phyloP scores from a whole-genome alignment of 2,797 vertebrate genomes.

The Galago senegalensis region DNA sequence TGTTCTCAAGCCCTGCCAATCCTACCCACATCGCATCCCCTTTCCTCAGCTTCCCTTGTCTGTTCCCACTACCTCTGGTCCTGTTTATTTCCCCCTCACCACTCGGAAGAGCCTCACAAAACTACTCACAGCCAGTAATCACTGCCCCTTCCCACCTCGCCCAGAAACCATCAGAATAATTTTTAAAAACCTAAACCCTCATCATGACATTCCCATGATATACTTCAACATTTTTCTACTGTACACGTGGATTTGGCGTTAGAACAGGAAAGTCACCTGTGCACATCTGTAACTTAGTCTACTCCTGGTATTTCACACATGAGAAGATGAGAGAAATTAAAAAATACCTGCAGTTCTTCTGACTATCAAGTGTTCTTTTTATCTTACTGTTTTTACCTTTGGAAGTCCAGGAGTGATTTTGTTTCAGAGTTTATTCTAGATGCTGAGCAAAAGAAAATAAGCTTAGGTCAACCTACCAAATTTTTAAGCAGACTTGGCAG shows the following conservation, averaged over 20 bases:
- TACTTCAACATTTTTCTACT: neutral
- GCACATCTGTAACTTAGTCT: neutral
- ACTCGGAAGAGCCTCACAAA: neutral
- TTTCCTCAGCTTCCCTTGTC: neutral
- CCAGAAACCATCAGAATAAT: neutral
- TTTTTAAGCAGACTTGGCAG: constrained; percentile 65
- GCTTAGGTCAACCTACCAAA: neutral
- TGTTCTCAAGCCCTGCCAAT: neutral
- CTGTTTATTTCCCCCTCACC: neutral
- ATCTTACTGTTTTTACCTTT: constrained; percentile 37
- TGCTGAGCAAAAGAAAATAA: constrained; percentile 29
- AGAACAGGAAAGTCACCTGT: neutral
- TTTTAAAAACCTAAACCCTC: constrained; percentile 51
- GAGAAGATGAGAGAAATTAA: constrained; percentile 55
- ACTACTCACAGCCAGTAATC: neutral
- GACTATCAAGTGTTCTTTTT: neutral
- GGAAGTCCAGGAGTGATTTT: neutral
- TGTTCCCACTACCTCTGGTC: neutral
- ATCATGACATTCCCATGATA: constrained; percentile 20
- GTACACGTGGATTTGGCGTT: neutral
- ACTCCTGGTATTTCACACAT: neutral
- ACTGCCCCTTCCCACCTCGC: neutral
- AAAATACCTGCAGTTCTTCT: neutral
- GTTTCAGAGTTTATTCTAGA: constrained; percentile 7
- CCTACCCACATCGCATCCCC: neutral